Evolutionary conservation across 2,888 invertebrate species (phyloP).

Genomic region (Drosophila mimica): DNA sequence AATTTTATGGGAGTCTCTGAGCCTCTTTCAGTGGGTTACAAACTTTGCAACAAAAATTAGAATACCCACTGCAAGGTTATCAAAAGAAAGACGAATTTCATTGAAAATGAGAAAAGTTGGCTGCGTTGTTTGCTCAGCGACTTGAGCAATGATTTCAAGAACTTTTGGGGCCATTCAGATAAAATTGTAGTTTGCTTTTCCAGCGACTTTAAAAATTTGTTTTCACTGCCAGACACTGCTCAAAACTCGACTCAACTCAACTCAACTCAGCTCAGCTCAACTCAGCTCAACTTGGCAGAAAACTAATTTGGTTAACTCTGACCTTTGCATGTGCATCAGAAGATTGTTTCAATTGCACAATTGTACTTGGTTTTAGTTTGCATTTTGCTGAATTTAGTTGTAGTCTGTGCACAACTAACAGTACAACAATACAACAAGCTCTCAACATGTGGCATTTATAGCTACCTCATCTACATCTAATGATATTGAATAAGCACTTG

Average conservation of each 20-base stretch:
- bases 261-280: conserved; percentile 1
- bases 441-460: conserved; percentile 41
- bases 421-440: conserved; percentile 3
- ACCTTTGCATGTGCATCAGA: conserved; percentile 17
- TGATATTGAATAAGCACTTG: conserved; percentile 80
- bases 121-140: conserved; percentile 55
- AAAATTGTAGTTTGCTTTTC: conserved; percentile 37
- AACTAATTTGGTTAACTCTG: conserved; percentile 54
- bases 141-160: conserved; percentile 48
- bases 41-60: not conserved
- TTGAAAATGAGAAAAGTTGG: conserved; percentile 73
- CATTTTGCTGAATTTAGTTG: conserved; percentile 7
- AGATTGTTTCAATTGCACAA: conserved; percentile 15
- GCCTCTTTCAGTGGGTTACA: not conserved
- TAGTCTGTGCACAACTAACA: conserved; percentile 12
- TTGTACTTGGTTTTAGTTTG: conserved; percentile 1
- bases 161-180: conserved; percentile 30
- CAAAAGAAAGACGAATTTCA: conserved; percentile 9
- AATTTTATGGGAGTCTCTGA: not conserved
- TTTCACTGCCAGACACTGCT: conserved; percentile 26
- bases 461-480: conserved; percentile 68
- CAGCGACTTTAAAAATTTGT: conserved; percentile 27
- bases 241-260: conserved; percentile 11
- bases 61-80: not conserved
- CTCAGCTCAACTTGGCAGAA: conserved; percentile 30